Evolutionary conservation across 2,888 invertebrate genomes (phyloP).

Genomic region (Spodoptera picta): DNA sequence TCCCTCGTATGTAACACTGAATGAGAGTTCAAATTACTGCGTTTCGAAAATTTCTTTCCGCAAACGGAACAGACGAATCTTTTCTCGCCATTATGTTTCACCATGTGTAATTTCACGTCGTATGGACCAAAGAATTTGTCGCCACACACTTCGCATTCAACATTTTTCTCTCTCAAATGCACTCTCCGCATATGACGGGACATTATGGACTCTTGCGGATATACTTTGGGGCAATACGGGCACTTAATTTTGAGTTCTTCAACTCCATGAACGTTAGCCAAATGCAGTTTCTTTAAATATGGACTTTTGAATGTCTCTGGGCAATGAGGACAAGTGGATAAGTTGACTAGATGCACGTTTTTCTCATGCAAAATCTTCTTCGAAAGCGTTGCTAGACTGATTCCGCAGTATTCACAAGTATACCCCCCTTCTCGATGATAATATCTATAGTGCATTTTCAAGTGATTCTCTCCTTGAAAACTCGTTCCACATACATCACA

Average conservation of each 20-base stretch:
- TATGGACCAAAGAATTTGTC: constrained; percentile 83
- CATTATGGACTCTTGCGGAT: constrained; percentile 87
- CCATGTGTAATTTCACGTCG: constrained; percentile 85
- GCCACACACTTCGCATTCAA: constrained; percentile 82
- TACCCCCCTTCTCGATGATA: constrained; percentile 84
- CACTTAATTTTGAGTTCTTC: constrained; percentile 84
- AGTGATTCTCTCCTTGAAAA: constrained; percentile 84
- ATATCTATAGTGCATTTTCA: constrained; percentile 84
- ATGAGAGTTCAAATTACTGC: constrained; percentile 89
- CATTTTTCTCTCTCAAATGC: constrained; percentile 85
- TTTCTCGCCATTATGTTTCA: constrained; percentile 87
- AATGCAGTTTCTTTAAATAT: constrained; percentile 80
- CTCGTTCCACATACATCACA: constrained; percentile 85
- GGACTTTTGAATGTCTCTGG: constrained; percentile 83
- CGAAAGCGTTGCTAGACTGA: constrained; percentile 80
- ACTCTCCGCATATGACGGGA: constrained; percentile 89
- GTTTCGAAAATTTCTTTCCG: constrained; percentile 89
- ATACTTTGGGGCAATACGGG: constrained; percentile 83
- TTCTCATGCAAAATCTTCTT: constrained; percentile 83
- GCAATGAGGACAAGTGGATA: constrained; percentile 79
- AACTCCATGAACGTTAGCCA: constrained; percentile 81
- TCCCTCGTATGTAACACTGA: constrained; percentile 88
- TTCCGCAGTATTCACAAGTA: constrained; percentile 82
- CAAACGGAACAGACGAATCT: constrained; percentile 89
- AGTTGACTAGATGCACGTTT: constrained; percentile 78